Percentiles rank a stretch among this genome's conserved stretches.
These are phyloP conservation scores for Ammodytes dubius DNA, from an alignment of 2,113 vertebrate genomes.

Conservation along the genomic window DNA sequence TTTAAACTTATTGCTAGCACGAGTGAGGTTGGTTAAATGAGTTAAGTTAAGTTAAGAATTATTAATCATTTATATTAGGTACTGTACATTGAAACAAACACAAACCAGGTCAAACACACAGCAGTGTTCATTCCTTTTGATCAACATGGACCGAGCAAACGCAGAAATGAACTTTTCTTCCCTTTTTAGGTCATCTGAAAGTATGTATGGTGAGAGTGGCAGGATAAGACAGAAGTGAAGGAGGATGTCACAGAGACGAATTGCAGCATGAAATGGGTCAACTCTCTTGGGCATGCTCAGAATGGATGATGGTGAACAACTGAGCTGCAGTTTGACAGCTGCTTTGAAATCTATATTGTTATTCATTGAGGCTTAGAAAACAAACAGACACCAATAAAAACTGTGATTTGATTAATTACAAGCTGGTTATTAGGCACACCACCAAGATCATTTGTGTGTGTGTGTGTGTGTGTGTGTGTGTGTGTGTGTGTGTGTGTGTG, in stretches of 20 bases:
- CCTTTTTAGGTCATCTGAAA: slow-evolving; percentile 57
- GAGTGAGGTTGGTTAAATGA: too few relatives aligned
- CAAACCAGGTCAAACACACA: not conserved
- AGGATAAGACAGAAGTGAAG: slow-evolving; percentile 59
- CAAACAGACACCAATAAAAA: not conserved
- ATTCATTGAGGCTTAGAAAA: not conserved
- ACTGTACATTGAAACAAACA: not conserved
- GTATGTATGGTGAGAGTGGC: slow-evolving; percentile 55
- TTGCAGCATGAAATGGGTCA: slow-evolving; percentile 72
- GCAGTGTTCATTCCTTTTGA: not conserved
- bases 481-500: slow-evolving; percentile 7
- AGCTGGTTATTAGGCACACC: too few relatives aligned
- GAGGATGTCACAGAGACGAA: slow-evolving; percentile 56
- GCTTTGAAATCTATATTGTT: slow-evolving; percentile 11
- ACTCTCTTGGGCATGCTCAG: slow-evolving; percentile 60
- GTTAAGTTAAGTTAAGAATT: too few relatives aligned
- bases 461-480: slow-evolving; percentile 4
- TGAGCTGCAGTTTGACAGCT: slow-evolving; percentile 52
- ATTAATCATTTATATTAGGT: too few relatives aligned
- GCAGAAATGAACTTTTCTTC: slow-evolving; percentile 34
- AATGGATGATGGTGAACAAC: slow-evolving; percentile 51
- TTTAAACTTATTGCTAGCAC: too few relatives aligned
- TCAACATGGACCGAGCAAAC: slow-evolving; percentile 3
- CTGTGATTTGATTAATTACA: not conserved
- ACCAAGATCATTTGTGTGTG: not conserved